Evolutionary conservation across 2,888 invertebrate genomes (phyloP).

Genomic region (Nesidiocoris tenuis): DNA sequence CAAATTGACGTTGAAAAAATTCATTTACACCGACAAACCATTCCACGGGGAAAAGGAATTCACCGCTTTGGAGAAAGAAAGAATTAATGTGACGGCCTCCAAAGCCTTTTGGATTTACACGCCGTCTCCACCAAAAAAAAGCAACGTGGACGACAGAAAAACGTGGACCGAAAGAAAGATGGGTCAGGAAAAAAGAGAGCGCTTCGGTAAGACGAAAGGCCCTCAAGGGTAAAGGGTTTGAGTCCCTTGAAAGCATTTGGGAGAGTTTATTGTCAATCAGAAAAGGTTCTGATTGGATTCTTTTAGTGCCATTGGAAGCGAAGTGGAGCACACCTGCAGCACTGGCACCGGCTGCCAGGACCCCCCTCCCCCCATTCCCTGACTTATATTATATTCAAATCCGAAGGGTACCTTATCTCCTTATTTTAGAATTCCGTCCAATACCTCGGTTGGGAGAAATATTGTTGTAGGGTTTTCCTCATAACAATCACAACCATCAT

Average conservation of each 20-base stretch:
- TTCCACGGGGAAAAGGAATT: background rate
- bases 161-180: background rate
- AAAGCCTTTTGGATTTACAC: background rate
- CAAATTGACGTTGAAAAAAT: background rate
- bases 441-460: no score
- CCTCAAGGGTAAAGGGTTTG: background rate
- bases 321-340: slow-evolving; percentile 29
- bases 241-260: background rate
- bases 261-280: slow-evolving; percentile 44
- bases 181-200: slow-evolving; percentile 12
- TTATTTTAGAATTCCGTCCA: no score
- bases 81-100: background rate
- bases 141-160: background rate
- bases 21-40: background rate
- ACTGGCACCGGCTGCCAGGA: background rate
- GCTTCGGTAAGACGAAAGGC: background rate
- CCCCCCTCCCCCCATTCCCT: slow-evolving; percentile 5
- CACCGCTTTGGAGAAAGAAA: background rate
- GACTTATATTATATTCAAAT: slow-evolving; percentile 39
- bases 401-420: slow-evolving; percentile 27
- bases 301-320: slow-evolving; percentile 36
- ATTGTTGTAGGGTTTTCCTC: no score
- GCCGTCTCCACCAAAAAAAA: background rate
- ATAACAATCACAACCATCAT: no score
- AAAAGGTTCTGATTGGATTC: slow-evolving; percentile 40